Base-by-base conservation (phyloP, 2,888 invertebrate species). In the Ligdia adustata region DNA sequence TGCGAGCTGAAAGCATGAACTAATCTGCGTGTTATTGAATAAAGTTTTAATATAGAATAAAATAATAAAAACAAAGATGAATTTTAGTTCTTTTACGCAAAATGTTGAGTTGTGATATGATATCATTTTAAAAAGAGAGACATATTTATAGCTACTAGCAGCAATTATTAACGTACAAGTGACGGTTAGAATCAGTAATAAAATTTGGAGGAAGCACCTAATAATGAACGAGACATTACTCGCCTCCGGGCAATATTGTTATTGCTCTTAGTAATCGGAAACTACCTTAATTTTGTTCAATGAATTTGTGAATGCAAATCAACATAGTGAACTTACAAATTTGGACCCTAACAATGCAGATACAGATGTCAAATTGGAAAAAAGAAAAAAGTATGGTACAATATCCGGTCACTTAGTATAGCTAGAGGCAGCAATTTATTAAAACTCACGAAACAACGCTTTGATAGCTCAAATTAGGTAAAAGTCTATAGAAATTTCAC, bases 221-320 rank as follows among this genome's bases (percentile, higher is more conserved):
- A 82, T 79, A 79, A 75, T 70, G 71, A 71, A 70, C 70, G 70
- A 75, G 70, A 69, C 72, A 68, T 69, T 67, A 67, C 59, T 60
- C 60, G 60, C 75, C 86, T 78, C 49, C 62, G 61, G 83, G 89
- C 87, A 52, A 75, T 66, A 71, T 68, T 66, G 75, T 81, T 86
- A 84, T 80, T 78, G 76, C 79, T 79, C 66, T 74, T 69, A 69
- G 75, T 76, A 75, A 84, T 87, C 83, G 83, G 79, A 85, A 83
- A 86, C 82, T 76, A 69, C 83, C 81, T 82, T 81, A 82, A 87
- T 84, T 86, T 84, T 78, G 74, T 79, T 88, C 82, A 86, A 81
- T 86, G 87, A 80, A 81, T 84, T 82, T 77, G 76, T 70, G 74
- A 79, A 89, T 87, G 82, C 81, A 83, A 86, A 87, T 81, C 71